phyloP scores from a whole-genome alignment of 2,797 vertebrate species.

The Cyprinodon diabolis region DNA sequence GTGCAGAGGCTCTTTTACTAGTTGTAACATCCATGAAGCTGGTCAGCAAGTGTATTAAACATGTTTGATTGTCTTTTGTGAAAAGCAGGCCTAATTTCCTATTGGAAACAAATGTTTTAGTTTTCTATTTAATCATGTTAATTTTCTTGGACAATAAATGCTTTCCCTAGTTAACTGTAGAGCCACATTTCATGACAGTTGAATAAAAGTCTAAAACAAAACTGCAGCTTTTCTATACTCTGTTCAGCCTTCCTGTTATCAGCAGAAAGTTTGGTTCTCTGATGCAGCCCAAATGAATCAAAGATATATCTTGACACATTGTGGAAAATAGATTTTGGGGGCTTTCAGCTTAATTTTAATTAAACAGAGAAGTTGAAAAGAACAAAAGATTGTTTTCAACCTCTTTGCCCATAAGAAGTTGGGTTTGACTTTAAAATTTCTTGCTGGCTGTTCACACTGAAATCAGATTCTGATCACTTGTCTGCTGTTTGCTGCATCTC shows the following conservation, averaged over 20 bases:
- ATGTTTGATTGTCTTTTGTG: too few species aligned
- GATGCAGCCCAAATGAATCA: background rate
- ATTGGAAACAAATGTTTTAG: too few species aligned
- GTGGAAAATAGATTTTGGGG: background rate
- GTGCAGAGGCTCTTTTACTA: too few species aligned
- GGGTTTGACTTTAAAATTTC: background rate
- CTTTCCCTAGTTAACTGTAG: too few species aligned
- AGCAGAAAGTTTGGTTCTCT: background rate
- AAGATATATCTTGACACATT: background rate
- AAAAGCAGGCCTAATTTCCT: too few species aligned
- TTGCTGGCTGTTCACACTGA: background rate
- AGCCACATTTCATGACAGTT: background rate
- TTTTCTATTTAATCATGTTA: too few species aligned
- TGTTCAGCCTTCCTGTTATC: background rate
- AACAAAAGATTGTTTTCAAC: background rate
- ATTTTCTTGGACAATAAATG: too few species aligned
- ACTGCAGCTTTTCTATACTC: background rate
- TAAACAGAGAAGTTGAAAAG: too few species aligned
- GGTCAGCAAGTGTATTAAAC: too few species aligned
- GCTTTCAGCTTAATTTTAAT: too few species aligned
- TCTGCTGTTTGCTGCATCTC: background rate
- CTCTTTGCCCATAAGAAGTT: background rate
- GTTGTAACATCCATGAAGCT: too few species aligned
- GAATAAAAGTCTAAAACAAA: background rate
- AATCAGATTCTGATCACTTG: background rate